phyloP scores from a whole-genome alignment of 2,888 invertebrate genomes.

The Perithous albicinctus region DNA sequence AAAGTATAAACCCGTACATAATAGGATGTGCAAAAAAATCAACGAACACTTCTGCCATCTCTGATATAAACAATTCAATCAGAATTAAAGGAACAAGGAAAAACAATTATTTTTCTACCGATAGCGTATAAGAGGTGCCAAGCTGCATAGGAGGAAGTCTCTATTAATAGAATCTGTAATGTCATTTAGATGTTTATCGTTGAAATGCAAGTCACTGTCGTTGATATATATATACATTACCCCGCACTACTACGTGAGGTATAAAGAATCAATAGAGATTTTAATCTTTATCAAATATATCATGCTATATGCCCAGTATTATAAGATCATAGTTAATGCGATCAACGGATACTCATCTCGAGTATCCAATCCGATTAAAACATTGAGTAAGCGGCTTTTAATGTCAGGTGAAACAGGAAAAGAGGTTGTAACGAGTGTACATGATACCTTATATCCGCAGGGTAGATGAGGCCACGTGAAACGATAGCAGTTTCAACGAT shows the following conservation, averaged over 20 bases:
- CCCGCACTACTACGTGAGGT: slow-evolving; percentile 22
- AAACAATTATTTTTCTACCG: background rate
- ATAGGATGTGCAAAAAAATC: no score
- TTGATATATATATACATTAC: slow-evolving; percentile 26
- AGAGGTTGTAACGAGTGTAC: background rate
- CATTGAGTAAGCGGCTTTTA: background rate
- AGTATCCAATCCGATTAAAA: background rate
- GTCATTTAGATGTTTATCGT: slow-evolving; percentile 5
- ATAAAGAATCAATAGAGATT: slow-evolving; percentile 43
- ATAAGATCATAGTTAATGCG: background rate
- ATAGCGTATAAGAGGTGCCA: background rate
- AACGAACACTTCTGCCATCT: background rate
- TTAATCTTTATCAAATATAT: slow-evolving; percentile 11
- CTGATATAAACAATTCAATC: background rate
- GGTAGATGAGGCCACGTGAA: background rate
- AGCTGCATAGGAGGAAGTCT: background rate
- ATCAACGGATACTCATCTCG: no score
- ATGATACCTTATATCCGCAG: background rate
- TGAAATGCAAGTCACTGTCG: background rate
- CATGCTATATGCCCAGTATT: background rate
- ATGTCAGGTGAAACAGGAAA: background rate
- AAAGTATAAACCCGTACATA: no score
- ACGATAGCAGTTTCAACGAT: slow-evolving; percentile 22
- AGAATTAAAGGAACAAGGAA: no score
- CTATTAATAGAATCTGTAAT: slow-evolving; percentile 22